Percentiles rank a stretch among this genome's conserved stretches.
Conservation (phyloP, 2,888 invertebrate genomes). For the Cheiracanthium punctorium region DNA sequence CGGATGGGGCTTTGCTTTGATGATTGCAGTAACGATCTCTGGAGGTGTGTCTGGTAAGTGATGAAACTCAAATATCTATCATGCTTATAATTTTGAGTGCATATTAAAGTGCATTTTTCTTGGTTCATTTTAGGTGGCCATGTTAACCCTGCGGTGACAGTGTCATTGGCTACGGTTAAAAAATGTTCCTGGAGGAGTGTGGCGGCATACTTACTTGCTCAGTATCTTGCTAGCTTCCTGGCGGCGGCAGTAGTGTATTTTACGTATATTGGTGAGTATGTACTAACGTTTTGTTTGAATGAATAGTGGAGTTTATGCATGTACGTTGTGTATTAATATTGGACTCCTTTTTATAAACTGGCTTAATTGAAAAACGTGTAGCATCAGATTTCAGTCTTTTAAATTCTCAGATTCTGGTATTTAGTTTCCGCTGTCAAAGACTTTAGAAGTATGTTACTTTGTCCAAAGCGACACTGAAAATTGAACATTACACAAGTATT, state of each 20-base stretch:
- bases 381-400: too few species aligned
- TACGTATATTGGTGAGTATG: conserved; percentile 29
- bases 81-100: not conserved
- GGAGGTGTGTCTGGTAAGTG: conserved; percentile 36
- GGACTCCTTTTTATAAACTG: too few species aligned
- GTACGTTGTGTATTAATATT: too few species aligned
- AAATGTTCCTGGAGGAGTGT: conserved; percentile 22
- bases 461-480: too few species aligned
- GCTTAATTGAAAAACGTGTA: too few species aligned
- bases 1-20: conserved; percentile 43
- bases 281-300: not conserved
- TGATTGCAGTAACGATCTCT: conserved; percentile 18
- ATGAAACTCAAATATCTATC: too few species aligned
- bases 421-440: too few species aligned
- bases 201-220: conserved; percentile 2
- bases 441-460: too few species aligned
- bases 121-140: conserved; percentile 25
- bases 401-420: too few species aligned
- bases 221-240: conserved; percentile 32
- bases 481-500: too few species aligned
- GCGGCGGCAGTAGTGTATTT: conserved; percentile 31
- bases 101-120: not conserved
- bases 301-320: too few species aligned
- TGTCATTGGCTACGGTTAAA: conserved; percentile 13
- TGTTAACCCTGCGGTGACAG: conserved; percentile 44